Percentiles rank a stretch among this genome's conserved stretches.
Conservation (phyloP, 35 echinoderm and acorn worm species). For the Holothuria glaberrima region DNA sequence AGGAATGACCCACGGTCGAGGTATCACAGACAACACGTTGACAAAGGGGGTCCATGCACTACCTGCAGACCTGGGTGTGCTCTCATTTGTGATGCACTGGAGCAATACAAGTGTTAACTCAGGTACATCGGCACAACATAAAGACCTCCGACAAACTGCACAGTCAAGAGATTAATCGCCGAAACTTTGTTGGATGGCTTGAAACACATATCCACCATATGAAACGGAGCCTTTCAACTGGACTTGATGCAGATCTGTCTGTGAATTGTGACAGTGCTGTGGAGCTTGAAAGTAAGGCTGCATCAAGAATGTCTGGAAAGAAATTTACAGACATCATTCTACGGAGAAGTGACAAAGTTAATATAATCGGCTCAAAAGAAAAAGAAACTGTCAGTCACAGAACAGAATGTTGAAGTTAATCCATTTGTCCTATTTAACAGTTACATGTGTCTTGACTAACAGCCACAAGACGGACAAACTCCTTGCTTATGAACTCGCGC, state of each 20-base stretch:
- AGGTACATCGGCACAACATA: conserved; percentile 31
- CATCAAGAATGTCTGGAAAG: conserved; percentile 12
- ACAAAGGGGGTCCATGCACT: conserved; percentile 65
- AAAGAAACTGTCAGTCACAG: conserved; percentile 62
- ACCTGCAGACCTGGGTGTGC: conserved; percentile 35
- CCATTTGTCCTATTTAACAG: conserved; percentile 58
- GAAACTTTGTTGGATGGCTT: conserved; percentile 28
- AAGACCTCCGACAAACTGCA: conserved; percentile 22
- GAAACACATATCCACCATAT: conserved; percentile 45
- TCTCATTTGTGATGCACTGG: background rate
- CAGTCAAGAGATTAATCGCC: conserved; percentile 9
- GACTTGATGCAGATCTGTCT: conserved; percentile 38
- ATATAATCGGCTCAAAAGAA: conserved; percentile 21
- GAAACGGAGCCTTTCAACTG: conserved; percentile 4
- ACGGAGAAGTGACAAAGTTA: conserved; percentile 3
- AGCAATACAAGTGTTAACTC: too few relatives aligned
- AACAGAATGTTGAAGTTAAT: conserved; percentile 53
- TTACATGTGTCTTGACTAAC: conserved; percentile 61
- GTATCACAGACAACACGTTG: conserved; percentile 49
- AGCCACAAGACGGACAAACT: conserved; percentile 53
- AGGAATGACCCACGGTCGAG: conserved; percentile 61
- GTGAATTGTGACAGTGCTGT: conserved; percentile 40
- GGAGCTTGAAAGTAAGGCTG: conserved; percentile 14
- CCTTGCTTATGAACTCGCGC: conserved; percentile 60
- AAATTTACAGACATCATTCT: conserved; percentile 51